phyloP scores from a whole-genome alignment of 2,113 vertebrate genomes.

The Danionella cerebrum region DNA sequence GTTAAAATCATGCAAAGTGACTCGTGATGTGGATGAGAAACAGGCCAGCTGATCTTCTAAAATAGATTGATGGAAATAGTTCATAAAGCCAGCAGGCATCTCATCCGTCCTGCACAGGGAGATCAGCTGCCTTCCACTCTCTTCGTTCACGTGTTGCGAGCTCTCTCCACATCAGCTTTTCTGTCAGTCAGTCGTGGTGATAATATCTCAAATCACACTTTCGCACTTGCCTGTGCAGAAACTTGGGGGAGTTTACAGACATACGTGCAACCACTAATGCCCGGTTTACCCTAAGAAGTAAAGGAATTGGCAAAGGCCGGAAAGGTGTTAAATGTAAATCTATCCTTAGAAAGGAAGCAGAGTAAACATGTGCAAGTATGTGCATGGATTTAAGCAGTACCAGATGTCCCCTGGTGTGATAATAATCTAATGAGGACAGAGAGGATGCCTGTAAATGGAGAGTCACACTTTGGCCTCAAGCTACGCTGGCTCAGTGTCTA shows the following conservation, averaged over 20 bases:
- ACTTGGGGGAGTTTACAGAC: no score
- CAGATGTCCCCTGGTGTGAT: conserved; percentile 30
- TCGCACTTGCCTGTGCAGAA: no score
- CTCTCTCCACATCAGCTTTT: not conserved
- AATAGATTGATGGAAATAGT: conserved; percentile 41
- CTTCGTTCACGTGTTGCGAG: not conserved
- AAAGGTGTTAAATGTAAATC: not conserved
- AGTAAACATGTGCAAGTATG: not conserved
- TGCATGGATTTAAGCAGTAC: conserved; percentile 21
- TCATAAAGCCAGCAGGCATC: conserved; percentile 31
- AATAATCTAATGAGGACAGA: conserved; percentile 30
- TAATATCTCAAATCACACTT: not conserved
- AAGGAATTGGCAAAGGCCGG: no score
- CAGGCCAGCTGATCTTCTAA: conserved; percentile 29
- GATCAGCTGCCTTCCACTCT: conserved; percentile 27
- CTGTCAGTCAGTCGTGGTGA: not conserved
- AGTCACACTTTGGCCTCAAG: not conserved
- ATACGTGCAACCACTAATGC: no score
- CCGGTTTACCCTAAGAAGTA: no score
- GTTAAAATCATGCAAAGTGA: not conserved
- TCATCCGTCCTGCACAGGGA: conserved; percentile 5
- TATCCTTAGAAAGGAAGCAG: not conserved
- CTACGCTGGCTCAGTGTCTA: not conserved
- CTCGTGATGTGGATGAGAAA: not conserved
- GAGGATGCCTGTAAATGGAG: conserved; percentile 29